These are phyloP conservation scores for Neoitamus cyanurus DNA, from an alignment of 2,888 invertebrate species.

Conservation along the genomic window DNA sequence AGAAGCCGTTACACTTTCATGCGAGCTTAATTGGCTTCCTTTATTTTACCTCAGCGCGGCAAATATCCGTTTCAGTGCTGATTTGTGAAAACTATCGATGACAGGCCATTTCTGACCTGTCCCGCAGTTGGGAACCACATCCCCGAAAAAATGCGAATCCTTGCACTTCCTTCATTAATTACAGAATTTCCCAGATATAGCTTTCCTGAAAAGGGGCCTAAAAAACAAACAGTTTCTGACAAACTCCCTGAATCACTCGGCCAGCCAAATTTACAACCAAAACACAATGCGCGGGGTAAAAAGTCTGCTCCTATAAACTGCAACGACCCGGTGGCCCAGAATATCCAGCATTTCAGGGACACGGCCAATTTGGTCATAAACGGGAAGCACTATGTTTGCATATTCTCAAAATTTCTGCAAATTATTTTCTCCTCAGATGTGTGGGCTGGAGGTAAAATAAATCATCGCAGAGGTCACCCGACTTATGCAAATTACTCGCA, in stretches of 20 bases:
- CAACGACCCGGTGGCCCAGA: background rate
- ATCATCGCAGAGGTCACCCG: background rate
- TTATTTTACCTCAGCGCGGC: background rate
- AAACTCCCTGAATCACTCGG: background rate
- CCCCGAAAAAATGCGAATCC: background rate
- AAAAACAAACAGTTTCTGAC: background rate
- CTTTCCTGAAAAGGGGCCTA: background rate
- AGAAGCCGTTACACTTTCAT: background rate
- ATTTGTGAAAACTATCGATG: background rate
- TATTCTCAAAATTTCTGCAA: background rate
- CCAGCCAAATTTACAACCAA: background rate
- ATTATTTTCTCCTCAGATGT: background rate
- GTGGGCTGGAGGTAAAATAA: background rate
- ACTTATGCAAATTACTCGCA: background rate
- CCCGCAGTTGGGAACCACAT: background rate
- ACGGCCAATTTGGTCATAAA: background rate
- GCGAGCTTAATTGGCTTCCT: constrained; percentile 5
- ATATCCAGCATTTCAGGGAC: background rate
- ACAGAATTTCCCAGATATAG: background rate
- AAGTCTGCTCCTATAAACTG: background rate
- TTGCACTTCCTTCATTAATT: background rate
- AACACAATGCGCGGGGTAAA: background rate
- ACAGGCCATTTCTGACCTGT: background rate
- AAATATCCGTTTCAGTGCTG: background rate
- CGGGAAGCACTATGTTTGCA: background rate